Evolutionary conservation across 2,888 invertebrate genomes (phyloP).

Genomic region (Drosophila atroscutellata): DNA sequence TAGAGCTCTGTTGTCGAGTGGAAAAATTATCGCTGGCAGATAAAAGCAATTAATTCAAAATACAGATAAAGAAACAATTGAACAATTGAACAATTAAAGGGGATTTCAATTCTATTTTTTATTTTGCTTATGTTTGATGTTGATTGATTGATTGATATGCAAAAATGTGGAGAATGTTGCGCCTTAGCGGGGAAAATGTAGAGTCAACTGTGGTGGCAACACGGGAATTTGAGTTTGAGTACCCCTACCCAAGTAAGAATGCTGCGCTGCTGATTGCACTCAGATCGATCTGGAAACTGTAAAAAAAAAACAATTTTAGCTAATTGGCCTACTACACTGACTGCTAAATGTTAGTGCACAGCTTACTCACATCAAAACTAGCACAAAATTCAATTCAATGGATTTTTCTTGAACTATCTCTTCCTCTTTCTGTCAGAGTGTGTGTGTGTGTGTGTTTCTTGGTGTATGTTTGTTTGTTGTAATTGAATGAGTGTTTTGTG

Average conservation of each 20-base stretch:
- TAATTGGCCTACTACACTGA: no score
- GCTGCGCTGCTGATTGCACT: not conserved
- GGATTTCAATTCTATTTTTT: not conserved
- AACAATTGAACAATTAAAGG: not conserved
- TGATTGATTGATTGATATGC: not conserved
- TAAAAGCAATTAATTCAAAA: not conserved
- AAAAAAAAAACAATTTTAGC: not conserved
- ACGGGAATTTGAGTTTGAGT: not conserved
- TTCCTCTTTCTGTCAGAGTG: not conserved
- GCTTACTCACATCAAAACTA: not conserved
- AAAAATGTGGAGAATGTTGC: not conserved
- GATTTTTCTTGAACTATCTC: not conserved
- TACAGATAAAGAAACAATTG: not conserved
- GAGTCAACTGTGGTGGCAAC: not conserved
- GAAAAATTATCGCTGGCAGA: not conserved
- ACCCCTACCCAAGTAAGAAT: not conserved
- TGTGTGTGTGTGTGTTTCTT: not conserved
- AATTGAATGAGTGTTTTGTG: conserved; percentile 10
- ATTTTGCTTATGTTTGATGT: no score
- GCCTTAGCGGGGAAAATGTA: not conserved
- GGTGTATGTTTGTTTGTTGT: not conserved
- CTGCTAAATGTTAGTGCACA: not conserved
- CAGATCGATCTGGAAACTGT: not conserved
- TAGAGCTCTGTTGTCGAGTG: not conserved
- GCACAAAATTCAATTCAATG: not conserved